Evolutionary conservation across 2,797 vertebrate genomes (phyloP).

Genomic region (Cottoperca gobio): DNA sequence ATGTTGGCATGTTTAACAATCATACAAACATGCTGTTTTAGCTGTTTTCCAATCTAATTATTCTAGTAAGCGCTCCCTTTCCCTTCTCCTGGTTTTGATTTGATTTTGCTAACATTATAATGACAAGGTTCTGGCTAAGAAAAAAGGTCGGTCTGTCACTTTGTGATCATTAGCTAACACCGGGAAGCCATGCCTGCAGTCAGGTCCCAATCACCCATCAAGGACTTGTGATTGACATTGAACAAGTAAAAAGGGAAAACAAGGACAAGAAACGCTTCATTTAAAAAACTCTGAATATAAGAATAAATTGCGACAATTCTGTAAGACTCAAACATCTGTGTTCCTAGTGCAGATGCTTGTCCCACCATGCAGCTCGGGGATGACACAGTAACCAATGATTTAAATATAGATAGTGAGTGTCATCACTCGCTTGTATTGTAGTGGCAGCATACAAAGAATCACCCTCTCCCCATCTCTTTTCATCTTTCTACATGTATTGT

Average conservation of each 20-base stretch:
- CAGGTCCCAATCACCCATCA: neutral
- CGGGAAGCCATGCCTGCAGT: neutral
- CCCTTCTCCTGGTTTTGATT: neutral
- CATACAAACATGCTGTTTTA: constrained; percentile 1
- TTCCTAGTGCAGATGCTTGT: neutral
- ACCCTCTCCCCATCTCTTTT: neutral
- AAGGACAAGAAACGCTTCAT: neutral
- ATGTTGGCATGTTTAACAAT: constrained; percentile 7
- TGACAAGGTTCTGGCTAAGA: neutral
- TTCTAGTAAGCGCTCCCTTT: neutral
- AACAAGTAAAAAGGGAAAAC: neutral
- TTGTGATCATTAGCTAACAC: constrained; percentile 13
- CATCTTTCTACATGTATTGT: constrained; percentile 28
- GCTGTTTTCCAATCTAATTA: neutral
- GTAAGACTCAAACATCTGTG: neutral
- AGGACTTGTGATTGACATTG: neutral
- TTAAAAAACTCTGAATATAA: constrained; percentile 1
- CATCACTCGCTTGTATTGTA: neutral
- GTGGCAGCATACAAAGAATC: neutral
- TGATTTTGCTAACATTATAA: constrained; percentile 3
- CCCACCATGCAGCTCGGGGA: neutral
- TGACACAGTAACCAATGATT: neutral
- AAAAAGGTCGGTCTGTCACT: constrained; percentile 11
- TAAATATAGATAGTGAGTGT: neutral
- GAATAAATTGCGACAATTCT: neutral